A percentile compares a stretch with the other conserved stretches of the same genome.
Evolutionary conservation across 2,797 vertebrate species (phyloP).

Genomic region (Betta splendens): DNA sequence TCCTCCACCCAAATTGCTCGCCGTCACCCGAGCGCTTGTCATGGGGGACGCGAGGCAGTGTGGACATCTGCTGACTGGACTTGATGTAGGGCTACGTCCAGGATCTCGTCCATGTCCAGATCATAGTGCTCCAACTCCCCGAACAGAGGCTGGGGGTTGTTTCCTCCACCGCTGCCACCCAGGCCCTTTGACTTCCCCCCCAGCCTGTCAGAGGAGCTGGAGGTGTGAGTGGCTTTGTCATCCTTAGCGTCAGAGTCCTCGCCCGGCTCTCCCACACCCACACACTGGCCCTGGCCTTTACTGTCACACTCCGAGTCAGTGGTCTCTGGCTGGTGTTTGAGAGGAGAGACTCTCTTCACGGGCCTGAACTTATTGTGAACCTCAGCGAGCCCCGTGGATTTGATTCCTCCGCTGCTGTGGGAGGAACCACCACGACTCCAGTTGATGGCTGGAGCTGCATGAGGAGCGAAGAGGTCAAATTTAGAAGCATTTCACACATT

Average conservation of each 20-base stretch:
- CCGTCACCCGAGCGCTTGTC: slow-evolving; percentile 81
- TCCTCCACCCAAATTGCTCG: slow-evolving; percentile 74
- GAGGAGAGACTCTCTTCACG: slow-evolving; percentile 94
- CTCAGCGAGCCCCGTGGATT: slow-evolving; percentile 91
- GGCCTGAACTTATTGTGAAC: slow-evolving; percentile 95
- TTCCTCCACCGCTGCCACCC: slow-evolving; percentile 35
- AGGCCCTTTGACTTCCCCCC: slow-evolving; percentile 58
- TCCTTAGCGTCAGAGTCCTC: slow-evolving; percentile 81
- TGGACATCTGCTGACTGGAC: slow-evolving; percentile 89
- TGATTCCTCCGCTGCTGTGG: slow-evolving; percentile 85
- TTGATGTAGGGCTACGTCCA: slow-evolving; percentile 99
- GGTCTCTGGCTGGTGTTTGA: slow-evolving; percentile 95
- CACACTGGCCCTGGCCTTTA: slow-evolving; percentile 81
- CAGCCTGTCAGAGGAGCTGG: slow-evolving; percentile 19
- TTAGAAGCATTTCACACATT: no score
- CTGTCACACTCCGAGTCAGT: slow-evolving; percentile 85
- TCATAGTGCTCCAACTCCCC: slow-evolving; percentile 98
- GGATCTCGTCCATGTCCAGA: slow-evolving; percentile 98
- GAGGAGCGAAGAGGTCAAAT: neutral
- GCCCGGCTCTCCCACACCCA: slow-evolving; percentile 58
- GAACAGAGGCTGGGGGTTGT: slow-evolving; percentile 71
- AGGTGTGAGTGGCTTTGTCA: slow-evolving; percentile 67
- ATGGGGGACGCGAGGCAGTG: slow-evolving; percentile 85
- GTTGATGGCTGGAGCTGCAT: slow-evolving; percentile 87
- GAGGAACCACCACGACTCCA: slow-evolving; percentile 89